phyloP scores from a whole-genome alignment of 2,113 vertebrate genomes.

The Trematocara marginatum region DNA sequence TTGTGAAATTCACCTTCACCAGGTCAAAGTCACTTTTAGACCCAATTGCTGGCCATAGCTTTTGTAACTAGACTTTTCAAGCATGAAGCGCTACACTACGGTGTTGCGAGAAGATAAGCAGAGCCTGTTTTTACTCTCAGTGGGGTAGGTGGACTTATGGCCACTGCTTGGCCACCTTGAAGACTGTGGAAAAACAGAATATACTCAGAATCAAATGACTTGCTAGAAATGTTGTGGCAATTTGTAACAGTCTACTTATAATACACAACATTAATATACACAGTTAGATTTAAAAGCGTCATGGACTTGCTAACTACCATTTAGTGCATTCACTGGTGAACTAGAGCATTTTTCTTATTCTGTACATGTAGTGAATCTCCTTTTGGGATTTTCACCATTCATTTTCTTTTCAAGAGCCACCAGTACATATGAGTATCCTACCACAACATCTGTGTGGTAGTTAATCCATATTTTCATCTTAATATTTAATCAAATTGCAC shows the following conservation, averaged over 20 bases:
- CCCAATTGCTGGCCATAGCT: not conserved
- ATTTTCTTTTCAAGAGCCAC: not conserved
- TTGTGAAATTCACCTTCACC: not conserved
- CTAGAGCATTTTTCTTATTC: not conserved
- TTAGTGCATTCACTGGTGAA: not conserved
- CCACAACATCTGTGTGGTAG: not conserved
- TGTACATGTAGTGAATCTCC: not conserved
- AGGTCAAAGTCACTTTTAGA: not conserved
- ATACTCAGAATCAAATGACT: not conserved
- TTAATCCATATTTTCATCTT: not conserved
- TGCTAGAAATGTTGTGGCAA: not conserved
- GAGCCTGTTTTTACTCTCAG: not conserved
- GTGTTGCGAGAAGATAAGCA: slow-evolving; percentile 12
- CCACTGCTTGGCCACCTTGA: not conserved
- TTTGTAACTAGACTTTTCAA: not conserved
- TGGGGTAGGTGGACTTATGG: not conserved
- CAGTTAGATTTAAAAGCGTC: not conserved
- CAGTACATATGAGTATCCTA: not conserved
- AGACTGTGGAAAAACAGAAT: slow-evolving; percentile 2
- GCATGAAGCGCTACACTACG: not conserved
- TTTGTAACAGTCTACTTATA: not conserved
- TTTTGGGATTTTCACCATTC: not conserved
- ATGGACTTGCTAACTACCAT: not conserved
- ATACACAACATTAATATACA: not conserved
- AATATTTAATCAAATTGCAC: not conserved